Base-by-base conservation (phyloP, 2,888 invertebrate species). In the Drosophila birchii region DNA sequence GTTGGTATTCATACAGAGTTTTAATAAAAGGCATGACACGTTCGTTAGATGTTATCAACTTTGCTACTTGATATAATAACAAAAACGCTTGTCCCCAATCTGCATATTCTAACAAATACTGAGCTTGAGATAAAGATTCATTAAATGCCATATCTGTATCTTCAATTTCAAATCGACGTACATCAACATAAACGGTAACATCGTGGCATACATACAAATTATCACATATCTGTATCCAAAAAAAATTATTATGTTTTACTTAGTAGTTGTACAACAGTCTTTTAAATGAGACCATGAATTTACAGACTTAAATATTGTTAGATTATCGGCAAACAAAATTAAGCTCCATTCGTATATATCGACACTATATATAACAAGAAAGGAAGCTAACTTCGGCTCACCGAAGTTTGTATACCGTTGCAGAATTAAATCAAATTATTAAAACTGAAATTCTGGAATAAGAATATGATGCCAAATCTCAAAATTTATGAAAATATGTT, bases 1-100 rank as follows among this genome's bases (percentile, higher is more conserved):
- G 74, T 20, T 62, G 58, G 41, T 79, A 76, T 0, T 43, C 61
- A 11, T 12, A 26, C 0, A 78, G 39, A 6, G 71, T 71, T 4
- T 71, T 53, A n/a, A 68, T 68, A 20, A 74, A 76, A 2, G 57
- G 11, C 5, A 71, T 26, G 0, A 78, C 59, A 3, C 70, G 58
- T 12, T 78, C 74, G 11, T 74, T 79, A 0, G 78, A 39, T 11
- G 45, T 55, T 8, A 78, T 70, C 1, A 12, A 34, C 2, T 36
- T 51, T 4, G 71, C 32, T n/a, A 79, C 16, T n/a, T 74, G 68
- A 34, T 55, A 47, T 12, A 79, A 45, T 9, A 79, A 29, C 1
- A 74, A 26, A 36, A 60, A 74, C 5, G 76, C 61, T 20, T 57
- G 66, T 16, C 62, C 53, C 78, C 78, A 79, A 26, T 79, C 70